phyloP scores from a whole-genome alignment of 1,140 invertebrate genomes.

The Ips nitidus region DNA sequence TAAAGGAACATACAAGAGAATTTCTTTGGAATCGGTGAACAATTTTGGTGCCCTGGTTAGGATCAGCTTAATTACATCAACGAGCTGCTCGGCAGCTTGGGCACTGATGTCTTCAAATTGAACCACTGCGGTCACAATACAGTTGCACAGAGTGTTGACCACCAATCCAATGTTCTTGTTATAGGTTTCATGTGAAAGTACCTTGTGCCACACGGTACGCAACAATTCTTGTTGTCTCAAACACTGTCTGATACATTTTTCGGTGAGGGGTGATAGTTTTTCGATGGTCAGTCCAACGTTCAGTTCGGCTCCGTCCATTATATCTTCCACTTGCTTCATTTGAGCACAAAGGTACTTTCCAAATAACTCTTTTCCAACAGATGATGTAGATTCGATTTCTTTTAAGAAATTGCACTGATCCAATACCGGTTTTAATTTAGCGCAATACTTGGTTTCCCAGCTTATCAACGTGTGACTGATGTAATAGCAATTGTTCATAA shows the following conservation, averaged over 20 bases:
- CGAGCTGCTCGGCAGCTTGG: constrained; percentile 57
- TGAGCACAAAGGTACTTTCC: constrained; percentile 46
- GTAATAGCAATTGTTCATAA: constrained; percentile 92
- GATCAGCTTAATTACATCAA: constrained; percentile 58
- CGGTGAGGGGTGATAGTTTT: constrained; percentile 63
- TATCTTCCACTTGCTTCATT: constrained; percentile 48
- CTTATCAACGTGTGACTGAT: constrained; percentile 75
- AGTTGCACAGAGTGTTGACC: constrained; percentile 54
- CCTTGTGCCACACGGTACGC: constrained; percentile 79
- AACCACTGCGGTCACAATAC: constrained; percentile 56
- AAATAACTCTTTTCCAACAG: constrained; percentile 55
- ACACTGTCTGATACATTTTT: constrained; percentile 78
- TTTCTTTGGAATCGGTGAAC: constrained; percentile 58
- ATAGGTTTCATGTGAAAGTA: constrained; percentile 53
- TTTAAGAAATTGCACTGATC: constrained; percentile 28
- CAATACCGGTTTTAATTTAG: constrained; percentile 12
- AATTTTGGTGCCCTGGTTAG: constrained; percentile 56
- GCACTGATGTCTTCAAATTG: constrained; percentile 59
- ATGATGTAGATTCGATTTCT: constrained; percentile 51
- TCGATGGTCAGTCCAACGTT: constrained; percentile 45
- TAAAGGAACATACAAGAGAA: constrained; percentile 63
- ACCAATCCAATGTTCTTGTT: constrained; percentile 54
- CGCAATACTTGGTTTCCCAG: constrained; percentile 47
- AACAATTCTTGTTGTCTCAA: constrained; percentile 80
- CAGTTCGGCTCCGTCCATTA: constrained; percentile 47